Percentiles rank a stretch among this genome's conserved stretches.
Conservation (phyloP, 92 coral and sea anemone species). For the Porites rus region DNA sequence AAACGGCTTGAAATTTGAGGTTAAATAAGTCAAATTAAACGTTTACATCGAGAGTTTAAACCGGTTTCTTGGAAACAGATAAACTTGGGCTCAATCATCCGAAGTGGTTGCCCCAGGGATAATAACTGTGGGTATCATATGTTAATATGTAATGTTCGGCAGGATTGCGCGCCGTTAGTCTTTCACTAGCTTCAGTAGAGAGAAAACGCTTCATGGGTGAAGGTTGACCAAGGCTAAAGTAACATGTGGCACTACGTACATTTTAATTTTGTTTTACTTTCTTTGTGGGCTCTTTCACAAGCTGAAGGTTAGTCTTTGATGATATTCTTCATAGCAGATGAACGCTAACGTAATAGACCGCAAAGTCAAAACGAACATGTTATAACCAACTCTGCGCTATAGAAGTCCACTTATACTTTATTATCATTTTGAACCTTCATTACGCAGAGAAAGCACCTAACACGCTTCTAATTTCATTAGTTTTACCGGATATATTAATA, state of each 20-base stretch:
- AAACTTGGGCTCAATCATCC: not conserved
- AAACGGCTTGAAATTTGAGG: not conserved
- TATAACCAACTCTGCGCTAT: too few species aligned
- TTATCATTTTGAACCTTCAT: too few species aligned
- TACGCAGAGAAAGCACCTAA: too few species aligned
- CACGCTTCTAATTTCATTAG: too few species aligned
- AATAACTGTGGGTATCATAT: not conserved
- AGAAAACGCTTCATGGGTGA: not conserved
- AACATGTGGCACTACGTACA: not conserved
- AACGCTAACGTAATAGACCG: not conserved
- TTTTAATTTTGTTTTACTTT: not conserved
- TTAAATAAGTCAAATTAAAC: too few species aligned
- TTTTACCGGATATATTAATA: too few species aligned
- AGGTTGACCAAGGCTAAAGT: not conserved
- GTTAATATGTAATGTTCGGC: not conserved
- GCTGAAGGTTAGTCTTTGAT: slow-evolving; percentile 17
- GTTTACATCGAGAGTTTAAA: not conserved
- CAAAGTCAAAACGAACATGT: too few species aligned
- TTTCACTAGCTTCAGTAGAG: not conserved
- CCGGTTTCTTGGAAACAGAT: slow-evolving; percentile 24
- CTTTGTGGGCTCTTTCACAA: not conserved
- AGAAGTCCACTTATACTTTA: too few species aligned
- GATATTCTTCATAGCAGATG: not conserved
- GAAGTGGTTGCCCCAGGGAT: slow-evolving; percentile 12
- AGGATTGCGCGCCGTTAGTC: not conserved